Base-by-base conservation (phyloP, 2,888 invertebrate genomes). In the Drosophila mimica region DNA sequence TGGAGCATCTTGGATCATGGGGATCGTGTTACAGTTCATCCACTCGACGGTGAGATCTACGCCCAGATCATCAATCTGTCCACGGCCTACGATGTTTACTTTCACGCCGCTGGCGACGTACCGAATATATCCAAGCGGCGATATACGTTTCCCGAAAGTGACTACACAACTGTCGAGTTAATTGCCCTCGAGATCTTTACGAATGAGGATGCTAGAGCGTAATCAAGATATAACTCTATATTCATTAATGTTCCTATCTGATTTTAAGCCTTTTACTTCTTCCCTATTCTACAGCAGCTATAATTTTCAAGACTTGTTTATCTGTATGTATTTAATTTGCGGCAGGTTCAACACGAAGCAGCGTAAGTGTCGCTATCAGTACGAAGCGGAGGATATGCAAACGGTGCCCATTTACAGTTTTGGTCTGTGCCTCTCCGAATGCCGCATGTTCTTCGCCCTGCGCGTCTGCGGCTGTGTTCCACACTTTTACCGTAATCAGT, bases 21-120 rank as follows among this genome's bases (percentile, higher is more conserved):
- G 6, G 92, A 89, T 70, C 84, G 89, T 25, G 91, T 95, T 93
- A 94, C 93, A 43, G 95, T 96, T 0, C 96, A 96, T 92, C 96
- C 96, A 0, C 88, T 96, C 11, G 96, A 96, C 84, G 96, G 96
- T 0, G 96, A 96, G 92, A 95, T 96, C n/a, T 96, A 96, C 91
- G 95, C 95, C 0, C 96, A 96, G 92, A 94, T 96, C n/a, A 95
- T 96, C 66, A 96, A 96, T 83, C 93, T 96, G 83, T 95, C 96
- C 0, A 94, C 95, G 0, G 94, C 95, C 13, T 96, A 95, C 85
- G 94, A 94, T 89, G 96, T 96, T 87, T 94, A 94, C 91, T 87
- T 96, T 52, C 96, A 96, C 79, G 95, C 96, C 0, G 95, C 96
- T 0, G 93, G 94, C 33, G 96, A 96, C 92, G 94, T 95, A 0